A percentile compares a stretch with the other conserved stretches of the same genome.
phyloP scores from a whole-genome alignment of 2,113 vertebrate genomes.

The Neogale vison region DNA sequence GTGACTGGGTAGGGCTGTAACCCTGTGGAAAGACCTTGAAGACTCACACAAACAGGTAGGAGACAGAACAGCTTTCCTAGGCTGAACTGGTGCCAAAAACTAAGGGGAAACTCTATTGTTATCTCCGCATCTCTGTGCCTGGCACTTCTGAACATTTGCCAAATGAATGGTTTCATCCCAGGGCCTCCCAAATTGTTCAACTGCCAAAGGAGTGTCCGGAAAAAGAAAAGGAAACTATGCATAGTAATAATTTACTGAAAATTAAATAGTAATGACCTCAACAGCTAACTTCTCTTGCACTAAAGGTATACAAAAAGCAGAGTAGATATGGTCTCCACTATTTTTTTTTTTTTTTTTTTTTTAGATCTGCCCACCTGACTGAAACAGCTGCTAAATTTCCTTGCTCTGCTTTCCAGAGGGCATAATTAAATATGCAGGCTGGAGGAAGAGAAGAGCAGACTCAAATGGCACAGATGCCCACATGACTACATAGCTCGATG shows the following conservation, averaged over 20 bases:
- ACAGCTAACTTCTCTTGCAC: neutral
- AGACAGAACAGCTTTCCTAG: neutral
- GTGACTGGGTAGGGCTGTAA: neutral
- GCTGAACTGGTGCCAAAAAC: neutral
- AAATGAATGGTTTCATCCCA: neutral
- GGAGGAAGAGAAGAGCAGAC: neutral
- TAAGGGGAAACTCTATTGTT: neutral
- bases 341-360: neutral
- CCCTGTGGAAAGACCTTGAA: neutral
- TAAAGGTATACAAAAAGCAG: neutral
- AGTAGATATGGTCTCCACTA: neutral
- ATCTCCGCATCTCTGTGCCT: neutral
- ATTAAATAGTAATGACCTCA: neutral
- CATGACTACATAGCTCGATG: neutral
- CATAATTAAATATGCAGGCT: constrained; percentile 1
- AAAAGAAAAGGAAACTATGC: neutral
- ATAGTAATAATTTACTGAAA: neutral
- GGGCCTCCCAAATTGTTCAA: neutral
- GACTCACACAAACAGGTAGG: neutral
- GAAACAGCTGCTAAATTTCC: neutral
- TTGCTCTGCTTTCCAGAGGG: neutral
- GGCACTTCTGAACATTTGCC: neutral
- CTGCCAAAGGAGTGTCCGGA: neutral
- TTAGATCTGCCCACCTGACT: neutral
- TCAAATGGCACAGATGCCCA: constrained; percentile 26